Conservation (phyloP, 2,113 vertebrate species). For the Catharus fuscescens region DNA sequence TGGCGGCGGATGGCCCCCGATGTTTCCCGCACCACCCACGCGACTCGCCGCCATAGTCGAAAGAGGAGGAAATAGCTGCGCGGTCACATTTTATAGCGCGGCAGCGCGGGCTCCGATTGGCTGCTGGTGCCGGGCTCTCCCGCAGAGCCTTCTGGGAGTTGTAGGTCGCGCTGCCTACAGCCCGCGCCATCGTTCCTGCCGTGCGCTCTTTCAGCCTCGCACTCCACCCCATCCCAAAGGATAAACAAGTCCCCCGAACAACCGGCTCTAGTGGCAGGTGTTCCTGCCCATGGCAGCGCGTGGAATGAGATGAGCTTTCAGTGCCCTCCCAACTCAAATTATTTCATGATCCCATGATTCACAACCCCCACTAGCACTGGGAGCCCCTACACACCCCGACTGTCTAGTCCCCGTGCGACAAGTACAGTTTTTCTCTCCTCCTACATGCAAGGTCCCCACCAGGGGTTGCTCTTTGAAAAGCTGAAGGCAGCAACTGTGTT, state of each 20-base stretch:
- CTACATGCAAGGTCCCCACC: accelerated
- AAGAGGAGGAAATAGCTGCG: accelerated
- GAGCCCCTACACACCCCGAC: neutral
- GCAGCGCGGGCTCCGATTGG: conserved; percentile 1
- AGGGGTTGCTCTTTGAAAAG: neutral
- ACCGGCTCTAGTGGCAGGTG: too few relatives aligned
- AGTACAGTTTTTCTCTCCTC: neutral
- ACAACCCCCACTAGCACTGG: neutral
- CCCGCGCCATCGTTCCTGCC: accelerated
- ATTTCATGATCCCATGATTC: neutral
- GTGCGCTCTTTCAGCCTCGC: accelerated
- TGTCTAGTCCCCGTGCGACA: accelerated
- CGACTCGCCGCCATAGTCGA: accelerated
- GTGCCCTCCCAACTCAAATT: neutral
- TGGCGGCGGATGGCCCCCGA: neutral
- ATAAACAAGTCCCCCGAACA: too few relatives aligned
- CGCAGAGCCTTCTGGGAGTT: conserved; percentile 21
- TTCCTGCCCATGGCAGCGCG: neutral
- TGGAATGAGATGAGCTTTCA: neutral
- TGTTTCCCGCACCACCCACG: accelerated
- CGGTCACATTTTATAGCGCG: accelerated
- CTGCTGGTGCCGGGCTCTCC: accelerated
- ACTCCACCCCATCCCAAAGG: too few relatives aligned
- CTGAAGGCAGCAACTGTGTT: neutral
- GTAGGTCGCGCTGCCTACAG: accelerated